Base-by-base conservation (phyloP, 2,113 vertebrate genomes). In the Sinocyclocheilus anshuiensis region DNA sequence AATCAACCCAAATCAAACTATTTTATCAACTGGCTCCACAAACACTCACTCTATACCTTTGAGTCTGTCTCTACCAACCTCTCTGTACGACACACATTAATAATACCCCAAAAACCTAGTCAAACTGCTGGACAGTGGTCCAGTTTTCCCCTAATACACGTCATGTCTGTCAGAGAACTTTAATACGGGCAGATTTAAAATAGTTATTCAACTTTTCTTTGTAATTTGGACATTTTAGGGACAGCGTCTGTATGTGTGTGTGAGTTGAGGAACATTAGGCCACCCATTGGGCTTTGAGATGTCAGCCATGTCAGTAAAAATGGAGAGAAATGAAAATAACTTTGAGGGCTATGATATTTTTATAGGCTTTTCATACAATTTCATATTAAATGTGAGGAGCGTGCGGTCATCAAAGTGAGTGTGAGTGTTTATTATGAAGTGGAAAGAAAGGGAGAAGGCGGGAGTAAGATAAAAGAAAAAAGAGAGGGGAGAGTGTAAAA, bases 361-460 rank as follows among this genome's bases (percentile, higher is more conserved):
- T 86, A 80, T 80, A 57, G 65, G 63, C 16, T 72, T 86, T 78
- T 85, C 65, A 29, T 67, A 69, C 61, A 77, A 36, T 85, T 85
- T 86, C 84, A 72, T 86, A 80, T 86, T 86, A 80, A 71, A 86
- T 86, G 77, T 81, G 84, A 80, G 22, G 63, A 80, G 67, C 18
- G 24, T 81, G 39, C 79, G 69, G 69, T 71, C 72, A 42, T 50
- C 72, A 67, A 76, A 81, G 39, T 75, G 36, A 61, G 79, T 63
- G 36, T 74, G 36, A 61, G 80, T 65, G 80, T 84, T 59, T 76
- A 84, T 61, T 36, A 74, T 36, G 69, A 61, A 84, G 69, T 48
- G 39, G 50, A 48, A 55, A 53, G 24, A 74, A 80, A 33, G 33
- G 33, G 71, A 42, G 36, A 69, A 29, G 48, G 24, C 67, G 80